A percentile compares a stretch with the other conserved stretches of the same genome.
phyloP scores from a whole-genome alignment of 2,888 invertebrate species.

The Drosophila melanosoma region DNA sequence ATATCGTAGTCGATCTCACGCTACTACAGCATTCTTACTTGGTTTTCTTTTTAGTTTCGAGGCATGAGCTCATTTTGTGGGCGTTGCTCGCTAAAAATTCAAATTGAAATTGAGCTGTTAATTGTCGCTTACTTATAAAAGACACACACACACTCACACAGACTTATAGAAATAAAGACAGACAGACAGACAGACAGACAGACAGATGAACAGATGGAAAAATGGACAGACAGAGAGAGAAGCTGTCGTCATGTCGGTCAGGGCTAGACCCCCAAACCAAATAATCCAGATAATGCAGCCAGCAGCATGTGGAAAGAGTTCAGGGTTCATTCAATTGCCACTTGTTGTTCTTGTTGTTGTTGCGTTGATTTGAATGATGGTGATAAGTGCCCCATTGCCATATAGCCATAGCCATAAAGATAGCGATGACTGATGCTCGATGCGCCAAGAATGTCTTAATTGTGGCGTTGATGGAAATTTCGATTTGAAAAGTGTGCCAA shows the following conservation, averaged over 20 bases:
- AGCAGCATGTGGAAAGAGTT: conserved; percentile 42
- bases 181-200: neutral
- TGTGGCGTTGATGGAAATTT: conserved; percentile 35
- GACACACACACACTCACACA: neutral
- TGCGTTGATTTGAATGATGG: conserved; percentile 45
- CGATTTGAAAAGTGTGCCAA: conserved; percentile 20
- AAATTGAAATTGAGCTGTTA: conserved; percentile 50
- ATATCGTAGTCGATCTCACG: too few species aligned
- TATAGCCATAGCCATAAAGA: neutral
- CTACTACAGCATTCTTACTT: too few species aligned
- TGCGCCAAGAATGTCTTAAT: conserved; percentile 45
- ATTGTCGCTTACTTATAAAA: conserved; percentile 52
- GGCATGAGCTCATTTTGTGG: conserved; percentile 69
- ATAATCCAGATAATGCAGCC: conserved; percentile 28
- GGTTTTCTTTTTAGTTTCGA: neutral
- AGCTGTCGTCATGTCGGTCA: conserved; percentile 51
- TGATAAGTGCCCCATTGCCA: conserved; percentile 42
- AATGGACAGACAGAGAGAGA: neutral
- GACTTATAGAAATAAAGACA: neutral
- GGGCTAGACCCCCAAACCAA: conserved; percentile 44
- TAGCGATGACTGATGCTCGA: conserved; percentile 1
- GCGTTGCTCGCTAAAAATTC: conserved; percentile 48
- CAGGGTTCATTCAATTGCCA: conserved; percentile 47
- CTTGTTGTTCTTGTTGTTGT: conserved; percentile 17
- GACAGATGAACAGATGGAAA: neutral